Conservation (phyloP, 92 coral and sea anemone species). For the Phenganax stokvisi region DNA sequence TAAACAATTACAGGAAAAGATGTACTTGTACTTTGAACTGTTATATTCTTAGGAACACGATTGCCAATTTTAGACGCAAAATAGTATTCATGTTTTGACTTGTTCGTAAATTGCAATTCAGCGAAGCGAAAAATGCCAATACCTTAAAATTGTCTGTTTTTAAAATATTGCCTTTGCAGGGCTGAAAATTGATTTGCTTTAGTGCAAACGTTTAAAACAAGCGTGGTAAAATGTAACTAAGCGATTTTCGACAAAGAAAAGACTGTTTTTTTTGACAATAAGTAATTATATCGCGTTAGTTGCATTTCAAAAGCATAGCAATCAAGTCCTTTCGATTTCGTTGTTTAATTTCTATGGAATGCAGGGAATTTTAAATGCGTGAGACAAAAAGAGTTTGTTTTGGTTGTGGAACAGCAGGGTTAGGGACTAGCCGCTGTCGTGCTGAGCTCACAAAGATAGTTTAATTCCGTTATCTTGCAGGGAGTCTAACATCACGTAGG, state of each 20-base stretch:
- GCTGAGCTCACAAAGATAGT: background rate
- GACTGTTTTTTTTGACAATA: slow-evolving; percentile 17
- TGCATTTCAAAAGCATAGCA: slow-evolving; percentile 18
- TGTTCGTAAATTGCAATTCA: background rate
- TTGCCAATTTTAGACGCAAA: no score
- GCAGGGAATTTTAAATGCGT: slow-evolving; percentile 11
- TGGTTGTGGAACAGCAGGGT: slow-evolving; percentile 21
- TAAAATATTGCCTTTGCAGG: background rate
- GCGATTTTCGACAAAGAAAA: slow-evolving; percentile 17
- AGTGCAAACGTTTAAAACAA: background rate
- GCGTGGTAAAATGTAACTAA: background rate
- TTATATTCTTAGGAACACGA: background rate
- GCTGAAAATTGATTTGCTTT: background rate
- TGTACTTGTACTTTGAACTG: background rate
- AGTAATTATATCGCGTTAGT: slow-evolving; percentile 18
- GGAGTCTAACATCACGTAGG: background rate
- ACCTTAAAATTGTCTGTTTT: background rate
- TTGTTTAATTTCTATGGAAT: slow-evolving; percentile 36
- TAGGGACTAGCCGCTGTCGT: background rate
- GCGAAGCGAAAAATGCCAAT: slow-evolving; percentile 8
- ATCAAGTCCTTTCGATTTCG: slow-evolving; percentile 24
- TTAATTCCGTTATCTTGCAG: slow-evolving; percentile 17
- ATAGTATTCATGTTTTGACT: no score
- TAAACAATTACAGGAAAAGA: background rate
- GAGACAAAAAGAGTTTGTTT: slow-evolving; percentile 27